Percentiles rank a stretch among this genome's conserved stretches.
These are phyloP conservation scores for Thamnaconus septentrionalis DNA, from an alignment of 2,113 vertebrate species.

Conservation along the genomic window DNA sequence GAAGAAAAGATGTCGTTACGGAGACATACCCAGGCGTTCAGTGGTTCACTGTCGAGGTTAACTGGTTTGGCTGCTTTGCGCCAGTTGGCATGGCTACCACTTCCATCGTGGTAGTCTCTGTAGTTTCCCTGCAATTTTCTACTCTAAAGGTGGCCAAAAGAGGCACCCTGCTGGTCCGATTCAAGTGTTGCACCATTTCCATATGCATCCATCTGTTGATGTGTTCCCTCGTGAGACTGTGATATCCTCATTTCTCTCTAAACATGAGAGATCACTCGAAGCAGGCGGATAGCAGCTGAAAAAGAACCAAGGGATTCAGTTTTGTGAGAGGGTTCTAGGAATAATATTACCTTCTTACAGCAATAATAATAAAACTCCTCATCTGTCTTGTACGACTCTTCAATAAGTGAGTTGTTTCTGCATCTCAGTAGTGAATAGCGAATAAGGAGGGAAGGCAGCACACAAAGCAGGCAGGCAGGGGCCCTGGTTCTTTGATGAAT, in stretches of 20 bases:
- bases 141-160: constrained; percentile 48
- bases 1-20: constrained; percentile 66
- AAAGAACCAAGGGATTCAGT: constrained; percentile 8
- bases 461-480: constrained; percentile 58
- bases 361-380: constrained; percentile 59
- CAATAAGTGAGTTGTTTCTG: constrained; percentile 69
- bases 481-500: constrained; percentile 74
- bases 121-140: constrained; percentile 41
- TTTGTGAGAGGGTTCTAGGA: constrained; percentile 10
- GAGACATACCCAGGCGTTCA: constrained; percentile 58
- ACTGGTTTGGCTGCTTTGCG: constrained; percentile 63
- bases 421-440: constrained; percentile 55
- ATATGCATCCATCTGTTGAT: constrained; percentile 42
- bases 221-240: constrained; percentile 24
- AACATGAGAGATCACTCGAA: constrained; percentile 42
- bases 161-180: constrained; percentile 24
- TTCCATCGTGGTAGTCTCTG: constrained; percentile 53
- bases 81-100: constrained; percentile 71
- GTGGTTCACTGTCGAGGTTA: constrained; percentile 68
- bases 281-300: constrained; percentile 18
- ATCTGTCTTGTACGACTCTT: constrained; percentile 60
- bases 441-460: constrained; percentile 49
- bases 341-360: constrained; percentile 55
- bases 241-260: constrained; percentile 29
- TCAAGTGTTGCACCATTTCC: constrained; percentile 23